Percentiles rank a stretch among this genome's conserved stretches.
phyloP scores from a whole-genome alignment of 2,888 invertebrate genomes.

The Epiperipatus broadwayi region DNA sequence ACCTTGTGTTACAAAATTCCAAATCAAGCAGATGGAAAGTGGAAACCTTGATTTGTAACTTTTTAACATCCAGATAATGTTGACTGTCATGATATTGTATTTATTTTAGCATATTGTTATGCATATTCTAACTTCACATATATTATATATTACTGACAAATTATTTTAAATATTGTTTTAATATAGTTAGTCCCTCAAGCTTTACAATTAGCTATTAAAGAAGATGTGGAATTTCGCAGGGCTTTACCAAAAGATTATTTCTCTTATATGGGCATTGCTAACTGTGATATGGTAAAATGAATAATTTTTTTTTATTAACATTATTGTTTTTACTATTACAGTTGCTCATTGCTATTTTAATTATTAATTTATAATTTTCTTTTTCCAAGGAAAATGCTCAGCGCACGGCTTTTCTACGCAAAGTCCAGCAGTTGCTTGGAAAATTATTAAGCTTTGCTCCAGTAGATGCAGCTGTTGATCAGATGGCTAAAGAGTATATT shows the following conservation, averaged over 20 bases:
- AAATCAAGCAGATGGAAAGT: too few relatives aligned
- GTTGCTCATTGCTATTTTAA: not conserved
- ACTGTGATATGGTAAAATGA: constrained; percentile 34
- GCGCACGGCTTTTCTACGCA: constrained; percentile 31
- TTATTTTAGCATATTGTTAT: too few relatives aligned
- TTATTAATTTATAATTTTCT: constrained; percentile 21
- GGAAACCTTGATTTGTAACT: too few relatives aligned
- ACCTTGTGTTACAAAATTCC: too few relatives aligned
- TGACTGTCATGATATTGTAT: too few relatives aligned
- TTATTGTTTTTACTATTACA: constrained; percentile 1
- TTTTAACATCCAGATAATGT: too few relatives aligned
- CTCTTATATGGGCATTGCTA: constrained; percentile 49
- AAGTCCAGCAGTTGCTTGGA: constrained; percentile 38
- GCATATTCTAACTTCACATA: too few relatives aligned
- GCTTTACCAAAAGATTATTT: constrained; percentile 63
- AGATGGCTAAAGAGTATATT: constrained; percentile 61
- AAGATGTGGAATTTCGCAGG: constrained; percentile 47
- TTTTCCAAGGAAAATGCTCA: constrained; percentile 20
- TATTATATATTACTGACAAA: too few relatives aligned
- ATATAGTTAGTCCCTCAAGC: constrained; percentile 47
- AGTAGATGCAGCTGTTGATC: constrained; percentile 61
- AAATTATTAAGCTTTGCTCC: constrained; percentile 41
- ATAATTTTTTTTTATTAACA: constrained; percentile 6
- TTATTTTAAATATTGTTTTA: constrained; percentile 8
- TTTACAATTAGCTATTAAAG: constrained; percentile 46